Conservation (phyloP, 2,113 vertebrate genomes). For the Dicrurus megarhynchus region DNA sequence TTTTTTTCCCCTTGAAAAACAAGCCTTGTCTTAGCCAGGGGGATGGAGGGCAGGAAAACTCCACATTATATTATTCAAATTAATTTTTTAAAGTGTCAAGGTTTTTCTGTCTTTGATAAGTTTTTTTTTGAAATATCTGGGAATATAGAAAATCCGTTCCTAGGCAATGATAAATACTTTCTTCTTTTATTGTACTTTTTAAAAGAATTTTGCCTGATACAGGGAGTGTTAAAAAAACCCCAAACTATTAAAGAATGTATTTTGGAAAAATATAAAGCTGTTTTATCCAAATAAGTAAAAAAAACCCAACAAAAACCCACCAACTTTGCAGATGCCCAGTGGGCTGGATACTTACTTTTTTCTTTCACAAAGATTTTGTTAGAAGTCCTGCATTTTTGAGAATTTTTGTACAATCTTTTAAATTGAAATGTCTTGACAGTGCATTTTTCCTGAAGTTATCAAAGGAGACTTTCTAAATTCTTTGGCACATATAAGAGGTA, state of each 20-base stretch:
- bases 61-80: background rate
- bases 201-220: background rate
- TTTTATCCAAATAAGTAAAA: background rate
- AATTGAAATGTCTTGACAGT: background rate
- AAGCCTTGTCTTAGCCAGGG: background rate
- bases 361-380: background rate
- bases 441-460: background rate
- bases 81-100: constrained; percentile 16
- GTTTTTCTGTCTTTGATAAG: constrained; percentile 33
- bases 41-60: background rate
- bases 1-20: background rate
- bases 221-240: background rate
- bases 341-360: background rate
- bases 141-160: background rate
- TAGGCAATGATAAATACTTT: constrained; percentile 24
- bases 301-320: rapidly evolving
- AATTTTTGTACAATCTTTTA: background rate
- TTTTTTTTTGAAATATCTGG: constrained; percentile 22
- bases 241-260: background rate
- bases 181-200: background rate
- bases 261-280: background rate
- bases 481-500: background rate
- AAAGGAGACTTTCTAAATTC: background rate
- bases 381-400: background rate
- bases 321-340: background rate